These are phyloP conservation scores for Holothuria glaberrima DNA, from an alignment of 35 echinoderm and acorn worm species.

Conservation along the genomic window DNA sequence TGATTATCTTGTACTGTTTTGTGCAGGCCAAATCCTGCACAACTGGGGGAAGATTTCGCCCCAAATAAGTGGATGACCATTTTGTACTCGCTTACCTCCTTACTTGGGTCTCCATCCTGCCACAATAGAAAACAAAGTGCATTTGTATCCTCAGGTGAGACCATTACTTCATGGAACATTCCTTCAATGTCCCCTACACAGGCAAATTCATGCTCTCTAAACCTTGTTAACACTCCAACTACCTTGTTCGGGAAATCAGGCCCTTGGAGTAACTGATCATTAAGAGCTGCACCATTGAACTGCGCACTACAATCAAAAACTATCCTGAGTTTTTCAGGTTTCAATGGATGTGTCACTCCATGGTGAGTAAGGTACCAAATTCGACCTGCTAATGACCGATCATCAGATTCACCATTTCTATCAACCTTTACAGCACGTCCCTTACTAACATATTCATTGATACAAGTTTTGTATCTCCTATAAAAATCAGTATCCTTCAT, in stretches of 20 bases:
- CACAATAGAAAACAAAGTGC: slow-evolving; percentile 73
- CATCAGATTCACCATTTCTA: not conserved
- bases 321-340: slow-evolving; percentile 11
- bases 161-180: slow-evolving; percentile 72
- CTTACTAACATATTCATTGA: slow-evolving; percentile 44
- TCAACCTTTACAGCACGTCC: slow-evolving; percentile 40
- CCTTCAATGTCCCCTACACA: slow-evolving; percentile 50
- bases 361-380: slow-evolving; percentile 67
- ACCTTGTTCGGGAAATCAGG: slow-evolving; percentile 57
- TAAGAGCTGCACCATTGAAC: not conserved
- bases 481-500: slow-evolving; percentile 4
- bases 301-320: slow-evolving; percentile 13
- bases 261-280: slow-evolving; percentile 5
- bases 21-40: slow-evolving; percentile 30
- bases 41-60: slow-evolving; percentile 29
- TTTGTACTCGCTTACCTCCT: slow-evolving; percentile 30
- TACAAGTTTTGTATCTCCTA: slow-evolving; percentile 2
- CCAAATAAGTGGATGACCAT: slow-evolving; percentile 56
- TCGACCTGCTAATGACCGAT: not conserved
- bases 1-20: slow-evolving; percentile 23
- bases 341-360: slow-evolving; percentile 41
- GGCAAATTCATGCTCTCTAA: slow-evolving; percentile 59
- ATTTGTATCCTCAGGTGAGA: not conserved
- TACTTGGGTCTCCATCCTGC: slow-evolving; percentile 40
- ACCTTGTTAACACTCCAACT: slow-evolving; percentile 58